A percentile compares a stretch with the other conserved stretches of the same genome.
These are phyloP conservation scores for Ligdia adustata DNA, from an alignment of 2,888 invertebrate species.

Conservation along the genomic window DNA sequence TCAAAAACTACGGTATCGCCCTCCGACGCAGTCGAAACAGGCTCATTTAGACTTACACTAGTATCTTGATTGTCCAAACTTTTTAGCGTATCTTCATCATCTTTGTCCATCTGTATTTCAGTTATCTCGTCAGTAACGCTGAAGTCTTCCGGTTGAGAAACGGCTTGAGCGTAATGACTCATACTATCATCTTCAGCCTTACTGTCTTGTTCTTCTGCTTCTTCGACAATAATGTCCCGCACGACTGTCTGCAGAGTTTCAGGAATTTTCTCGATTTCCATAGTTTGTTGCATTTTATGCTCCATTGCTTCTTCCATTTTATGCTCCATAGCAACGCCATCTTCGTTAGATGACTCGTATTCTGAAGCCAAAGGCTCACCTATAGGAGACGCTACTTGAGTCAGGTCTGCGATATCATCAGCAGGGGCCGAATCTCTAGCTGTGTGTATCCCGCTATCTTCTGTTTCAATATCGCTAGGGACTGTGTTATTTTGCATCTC, in stretches of 20 bases:
- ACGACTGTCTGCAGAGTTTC: constrained; percentile 53
- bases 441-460: constrained; percentile 92
- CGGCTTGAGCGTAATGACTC: constrained; percentile 74
- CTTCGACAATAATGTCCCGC: constrained; percentile 75
- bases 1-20: constrained; percentile 81
- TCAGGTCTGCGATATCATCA: constrained; percentile 87
- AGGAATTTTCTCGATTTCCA: constrained; percentile 42
- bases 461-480: constrained; percentile 87
- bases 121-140: constrained; percentile 75
- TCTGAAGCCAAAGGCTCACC: constrained; percentile 75
- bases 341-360: constrained; percentile 78
- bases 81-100: constrained; percentile 80
- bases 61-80: constrained; percentile 82
- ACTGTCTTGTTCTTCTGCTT: constrained; percentile 69
- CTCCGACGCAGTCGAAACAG: constrained; percentile 73
- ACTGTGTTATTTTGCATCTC: constrained; percentile 85
- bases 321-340: constrained; percentile 56
- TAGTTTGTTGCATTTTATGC: constrained; percentile 59
- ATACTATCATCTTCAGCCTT: constrained; percentile 72
- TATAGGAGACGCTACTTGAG: constrained; percentile 75
- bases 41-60: constrained; percentile 83
- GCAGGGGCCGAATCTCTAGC: constrained; percentile 91
- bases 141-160: constrained; percentile 73
- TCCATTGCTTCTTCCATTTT: constrained; percentile 63
- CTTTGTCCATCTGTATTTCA: constrained; percentile 80